Evolutionary conservation across 53 echinoderm and acorn worm species (phyloP).

Genomic region (Glandiceps talaboti): DNA sequence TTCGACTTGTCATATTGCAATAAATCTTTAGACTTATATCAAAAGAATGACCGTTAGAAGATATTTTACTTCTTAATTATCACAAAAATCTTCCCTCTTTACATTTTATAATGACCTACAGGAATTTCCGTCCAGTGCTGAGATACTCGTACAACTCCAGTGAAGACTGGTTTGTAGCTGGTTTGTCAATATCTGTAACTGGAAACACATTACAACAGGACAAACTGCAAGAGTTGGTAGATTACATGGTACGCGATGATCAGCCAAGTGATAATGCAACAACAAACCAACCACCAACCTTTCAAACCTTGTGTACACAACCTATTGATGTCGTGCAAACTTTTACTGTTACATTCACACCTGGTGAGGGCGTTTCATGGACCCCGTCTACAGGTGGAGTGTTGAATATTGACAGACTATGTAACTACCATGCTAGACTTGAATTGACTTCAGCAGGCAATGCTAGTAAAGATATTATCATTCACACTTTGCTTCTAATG

Average conservation of each 20-base stretch:
- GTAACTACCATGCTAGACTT: constrained; percentile 24
- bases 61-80: too few relatives aligned
- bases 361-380: constrained; percentile 23
- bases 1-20: too few relatives aligned
- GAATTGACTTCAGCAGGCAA: constrained; percentile 12
- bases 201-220: background rate
- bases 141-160: constrained; percentile 43
- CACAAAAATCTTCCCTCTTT: too few relatives aligned
- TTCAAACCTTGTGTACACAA: background rate
- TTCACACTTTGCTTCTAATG: constrained; percentile 55
- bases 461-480: constrained; percentile 24
- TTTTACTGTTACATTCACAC: constrained; percentile 9
- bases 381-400: constrained; percentile 14
- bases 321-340: background rate
- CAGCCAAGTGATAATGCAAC: background rate
- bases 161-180: constrained; percentile 27
- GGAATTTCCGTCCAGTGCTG: constrained; percentile 9
- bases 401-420: constrained; percentile 20
- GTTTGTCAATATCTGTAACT: constrained; percentile 10
- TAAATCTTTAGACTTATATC: too few relatives aligned
- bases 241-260: background rate
- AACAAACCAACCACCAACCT: background rate
- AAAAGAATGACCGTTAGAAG: too few relatives aligned
- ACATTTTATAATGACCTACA: too few relatives aligned
- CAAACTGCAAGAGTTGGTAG: background rate